Evolutionary conservation across 2,888 invertebrate species (phyloP), one percentile per base, ranked within the genome.

Genomic region (Philopedon plagiatum): DNA sequence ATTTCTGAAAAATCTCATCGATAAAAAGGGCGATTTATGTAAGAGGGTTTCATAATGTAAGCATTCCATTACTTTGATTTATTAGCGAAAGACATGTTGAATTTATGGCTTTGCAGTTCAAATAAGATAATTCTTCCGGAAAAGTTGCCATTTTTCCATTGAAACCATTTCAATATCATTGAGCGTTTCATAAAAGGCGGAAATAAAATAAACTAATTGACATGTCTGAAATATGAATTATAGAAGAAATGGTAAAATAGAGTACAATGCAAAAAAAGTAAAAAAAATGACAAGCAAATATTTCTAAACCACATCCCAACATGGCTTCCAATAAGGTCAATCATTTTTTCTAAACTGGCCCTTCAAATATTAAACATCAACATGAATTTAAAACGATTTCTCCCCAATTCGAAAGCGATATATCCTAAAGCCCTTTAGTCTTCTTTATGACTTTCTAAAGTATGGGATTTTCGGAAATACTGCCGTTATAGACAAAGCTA

Each of bases 401-500:
- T 58, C 67, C 62, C 72, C 67, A 71, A 65, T 71, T 71, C 56
- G 66, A 66, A 71, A 60, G 37, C 72, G 61, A 72, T 72, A 72
- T 72, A 67, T 63, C 41, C 66, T 32, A 81, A 82, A 81, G 82
- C 79, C 82, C 80, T 82, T 83, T 82, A 80, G 82, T 80, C 80
- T 83, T 80, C 82, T 84, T 85, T 85, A 85, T 81, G 83, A 81
- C 80, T 83, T 82, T 82, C 83, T 83, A 83, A 85, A 85, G 84
- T 84, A 85, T 83, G 82, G 83, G 84, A 84, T 85, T 84, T 83
- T 80, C 77, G 82, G 83, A 84, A 81, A 83, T 84, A 84, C 83
- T 82, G 78, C 83, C 81, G 80, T 80, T 83, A 82, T 83, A 84
- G 85, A 85, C 85, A 84, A 84, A 83, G 84, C 83, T 84, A 84